These are phyloP conservation scores for Misgurnus mizolepis DNA, from an alignment of 2,113 vertebrate genomes.

Conservation along the genomic window DNA sequence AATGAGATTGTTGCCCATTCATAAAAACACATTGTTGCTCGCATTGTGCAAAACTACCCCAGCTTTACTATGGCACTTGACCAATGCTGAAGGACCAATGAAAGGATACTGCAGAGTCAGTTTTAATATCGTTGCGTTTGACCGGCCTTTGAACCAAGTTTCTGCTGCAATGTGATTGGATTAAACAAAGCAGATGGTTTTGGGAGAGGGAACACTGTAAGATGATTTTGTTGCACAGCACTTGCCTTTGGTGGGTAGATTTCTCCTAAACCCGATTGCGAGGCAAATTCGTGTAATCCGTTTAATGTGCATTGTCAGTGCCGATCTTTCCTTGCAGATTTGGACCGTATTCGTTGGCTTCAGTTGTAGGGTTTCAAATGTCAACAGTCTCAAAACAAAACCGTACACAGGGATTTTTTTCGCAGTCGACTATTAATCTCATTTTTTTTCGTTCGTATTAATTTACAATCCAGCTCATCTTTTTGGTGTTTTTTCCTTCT, in stretches of 20 bases:
- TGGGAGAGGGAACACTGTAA: slow-evolving; percentile 45
- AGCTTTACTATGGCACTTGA: slow-evolving; percentile 5
- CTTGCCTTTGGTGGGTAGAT: slow-evolving; percentile 47
- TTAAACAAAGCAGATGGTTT: slow-evolving; percentile 61
- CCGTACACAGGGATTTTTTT: not conserved
- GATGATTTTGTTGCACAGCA: slow-evolving; percentile 38
- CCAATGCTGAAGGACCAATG: slow-evolving; percentile 31
- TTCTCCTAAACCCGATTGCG: slow-evolving; percentile 58
- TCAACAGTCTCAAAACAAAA: slow-evolving; percentile 44
- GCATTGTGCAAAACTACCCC: slow-evolving; percentile 1
- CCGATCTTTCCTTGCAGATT: slow-evolving; percentile 57
- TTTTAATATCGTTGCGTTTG: slow-evolving; percentile 57
- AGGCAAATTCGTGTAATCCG: slow-evolving; percentile 64
- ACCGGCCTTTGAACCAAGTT: slow-evolving; percentile 54
- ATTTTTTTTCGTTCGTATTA: too few relatives aligned
- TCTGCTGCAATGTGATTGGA: slow-evolving; percentile 51
- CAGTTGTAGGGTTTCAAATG: slow-evolving; percentile 37
- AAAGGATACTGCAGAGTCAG: slow-evolving; percentile 37
- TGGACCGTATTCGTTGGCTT: slow-evolving; percentile 57
- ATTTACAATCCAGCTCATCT: too few relatives aligned
- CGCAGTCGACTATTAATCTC: not conserved
- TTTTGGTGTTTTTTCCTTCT: not conserved
- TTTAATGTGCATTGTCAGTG: slow-evolving; percentile 64
- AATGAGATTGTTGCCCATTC: slow-evolving; percentile 37
- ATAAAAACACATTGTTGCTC: slow-evolving; percentile 34